phyloP scores from a whole-genome alignment of 2,888 invertebrate genomes.

The Dioctria rufipes region DNA sequence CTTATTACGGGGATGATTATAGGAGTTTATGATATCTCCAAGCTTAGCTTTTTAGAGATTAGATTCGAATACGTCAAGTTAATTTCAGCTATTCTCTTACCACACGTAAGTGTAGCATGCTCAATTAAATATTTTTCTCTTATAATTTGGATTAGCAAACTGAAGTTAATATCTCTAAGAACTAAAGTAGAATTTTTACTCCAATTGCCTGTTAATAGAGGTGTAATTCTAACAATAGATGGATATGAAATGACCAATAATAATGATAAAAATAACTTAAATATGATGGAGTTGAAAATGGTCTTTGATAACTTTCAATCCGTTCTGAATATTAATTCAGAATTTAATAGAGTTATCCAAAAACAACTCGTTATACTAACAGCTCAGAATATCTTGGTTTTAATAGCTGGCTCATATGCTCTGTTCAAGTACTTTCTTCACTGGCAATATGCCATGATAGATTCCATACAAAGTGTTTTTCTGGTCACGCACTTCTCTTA shows the following conservation, averaged over 20 bases:
- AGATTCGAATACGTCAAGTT: background rate
- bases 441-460: background rate
- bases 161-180: background rate
- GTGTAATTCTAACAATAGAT: background rate
- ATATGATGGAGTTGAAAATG: constrained; percentile 14
- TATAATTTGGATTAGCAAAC: constrained; percentile 20
- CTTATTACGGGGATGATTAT: background rate
- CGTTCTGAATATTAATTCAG: background rate
- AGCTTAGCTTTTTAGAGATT: background rate
- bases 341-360: background rate
- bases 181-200: background rate
- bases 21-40: constrained; percentile 9
- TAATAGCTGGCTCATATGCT: constrained; percentile 8
- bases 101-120: constrained; percentile 12
- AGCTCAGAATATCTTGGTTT: constrained; percentile 3
- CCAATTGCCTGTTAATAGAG: background rate
- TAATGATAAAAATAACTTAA: background rate
- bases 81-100: background rate
- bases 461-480: background rate
- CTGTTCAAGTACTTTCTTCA: constrained; percentile 1
- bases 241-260: background rate
- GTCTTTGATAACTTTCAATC: background rate
- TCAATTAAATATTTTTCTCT: constrained; percentile 15
- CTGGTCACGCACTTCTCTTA: background rate
- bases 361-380: background rate